Evolutionary conservation across 1,140 invertebrate genomes (phyloP).

Genomic region (Cardiocondyla obscurior): DNA sequence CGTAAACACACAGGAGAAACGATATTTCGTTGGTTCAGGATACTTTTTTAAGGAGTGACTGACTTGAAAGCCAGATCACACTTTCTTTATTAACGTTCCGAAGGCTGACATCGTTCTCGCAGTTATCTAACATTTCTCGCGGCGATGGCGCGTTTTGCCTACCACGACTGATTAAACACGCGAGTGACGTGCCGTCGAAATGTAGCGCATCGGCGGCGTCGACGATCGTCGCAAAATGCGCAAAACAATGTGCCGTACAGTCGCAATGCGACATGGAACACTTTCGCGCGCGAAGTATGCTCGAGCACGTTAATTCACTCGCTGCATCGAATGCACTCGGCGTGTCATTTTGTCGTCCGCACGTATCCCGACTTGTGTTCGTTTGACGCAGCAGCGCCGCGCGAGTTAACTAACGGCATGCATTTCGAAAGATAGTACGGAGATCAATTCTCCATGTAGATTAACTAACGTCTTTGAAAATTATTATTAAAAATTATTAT

Average conservation of each 20-base stretch:
- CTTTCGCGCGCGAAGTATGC: neutral
- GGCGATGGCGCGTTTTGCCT: neutral
- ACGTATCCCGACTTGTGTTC: neutral
- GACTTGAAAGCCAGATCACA: neutral
- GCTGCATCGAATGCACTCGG: conserved; percentile 16
- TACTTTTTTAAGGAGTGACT: neutral
- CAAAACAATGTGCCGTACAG: conserved; percentile 24
- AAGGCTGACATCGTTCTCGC: neutral
- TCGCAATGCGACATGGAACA: conserved; percentile 13
- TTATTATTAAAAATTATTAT: too few relatives aligned
- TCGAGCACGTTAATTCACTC: conserved; percentile 22
- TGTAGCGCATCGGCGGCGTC: neutral
- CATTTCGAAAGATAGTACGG: neutral
- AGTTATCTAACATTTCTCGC: conserved; percentile 5
- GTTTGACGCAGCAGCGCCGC: neutral
- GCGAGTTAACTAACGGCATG: neutral
- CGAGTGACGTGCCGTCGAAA: conserved; percentile 10
- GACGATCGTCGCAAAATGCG: conserved; percentile 36
- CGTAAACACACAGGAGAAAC: neutral
- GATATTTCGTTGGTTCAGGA: too few relatives aligned
- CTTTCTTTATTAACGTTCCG: neutral
- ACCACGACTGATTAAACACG: conserved; percentile 16
- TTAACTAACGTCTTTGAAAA: neutral
- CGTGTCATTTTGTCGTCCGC: conserved; percentile 11
- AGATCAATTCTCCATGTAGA: neutral